Evolutionary conservation across 2,888 invertebrate genomes (phyloP), one percentile per base, ranked within the genome.

Genomic region (Dyspetes luteomarginatus): DNA sequence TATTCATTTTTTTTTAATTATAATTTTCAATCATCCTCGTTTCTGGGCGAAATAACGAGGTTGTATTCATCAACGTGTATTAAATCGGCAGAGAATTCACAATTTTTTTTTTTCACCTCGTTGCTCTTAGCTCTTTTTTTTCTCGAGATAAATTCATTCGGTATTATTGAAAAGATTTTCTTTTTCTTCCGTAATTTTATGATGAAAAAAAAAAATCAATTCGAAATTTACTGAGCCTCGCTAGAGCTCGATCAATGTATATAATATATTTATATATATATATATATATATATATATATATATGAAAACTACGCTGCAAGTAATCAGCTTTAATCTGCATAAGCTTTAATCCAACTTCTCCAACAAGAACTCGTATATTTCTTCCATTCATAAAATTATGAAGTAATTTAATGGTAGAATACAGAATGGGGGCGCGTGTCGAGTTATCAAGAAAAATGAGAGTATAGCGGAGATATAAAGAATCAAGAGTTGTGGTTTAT

Each of bases 271-370:
- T 36, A 36, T 9, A 48, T 43, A 17, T 26, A 45, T 0, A 4
- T 28, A 26, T 50, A 24, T n/a, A n/a, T n/a, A n/a, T n/a, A n/a
- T n/a, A n/a, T n/a, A n/a, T n/a, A n/a, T n/a, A n/a, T n/a, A n/a
- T n/a, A n/a, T n/a, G n/a, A n/a, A n/a, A n/a, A n/a, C n/a, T n/a
- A n/a, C n/a, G n/a, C n/a, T n/a, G 7, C 17, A 28, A 43, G 22
- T 28, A 48, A 19, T 58, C 36, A 55, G 62, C 72, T 73, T 55
- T 43, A 62, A 73, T 73, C 62, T 64, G 72, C 52, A 64, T 64
- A 64, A 55, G 41, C 43, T 65, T 64, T 79, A 79, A 79, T 74
- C 48, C 62, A 65, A 64, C 26, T 65, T 64, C 43, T 19, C 56
- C 4, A 50, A n/a, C 28, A n/a, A n/a, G 17, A n/a, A 24, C 9